Conservation (phyloP, 2,113 vertebrate species). For the Corythornis vintsioides region DNA sequence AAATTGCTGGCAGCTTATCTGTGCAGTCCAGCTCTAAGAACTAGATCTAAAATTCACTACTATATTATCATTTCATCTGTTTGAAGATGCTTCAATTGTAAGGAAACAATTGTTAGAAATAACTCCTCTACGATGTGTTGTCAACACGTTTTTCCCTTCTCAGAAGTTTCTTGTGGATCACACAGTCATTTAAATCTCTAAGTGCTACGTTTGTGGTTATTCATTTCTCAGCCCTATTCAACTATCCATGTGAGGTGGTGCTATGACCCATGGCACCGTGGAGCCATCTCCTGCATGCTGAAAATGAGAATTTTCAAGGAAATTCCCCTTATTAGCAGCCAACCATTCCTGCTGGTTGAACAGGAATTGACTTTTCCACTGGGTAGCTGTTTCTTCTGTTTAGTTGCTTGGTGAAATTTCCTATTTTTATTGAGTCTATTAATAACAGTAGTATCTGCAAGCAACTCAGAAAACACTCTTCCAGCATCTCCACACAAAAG, state of each 20-base stretch:
- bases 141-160: background rate
- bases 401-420: background rate
- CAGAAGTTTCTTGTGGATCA: background rate
- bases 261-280: background rate
- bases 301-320: background rate
- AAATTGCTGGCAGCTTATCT: background rate
- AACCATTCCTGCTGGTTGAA: background rate
- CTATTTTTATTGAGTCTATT: background rate
- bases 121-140: background rate
- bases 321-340: background rate
- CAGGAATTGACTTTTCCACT: background rate
- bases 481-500: background rate
- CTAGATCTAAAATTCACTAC: background rate
- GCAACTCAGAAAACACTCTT: background rate
- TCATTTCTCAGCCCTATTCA: background rate
- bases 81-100: slow-evolving; percentile 7
- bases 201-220: background rate
- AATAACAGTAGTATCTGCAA: background rate
- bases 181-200: background rate
- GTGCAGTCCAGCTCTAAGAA: background rate
- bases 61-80: background rate
- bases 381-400: background rate
- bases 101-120: background rate
- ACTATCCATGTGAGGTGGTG: background rate
- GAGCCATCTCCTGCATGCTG: background rate